phyloP scores from a whole-genome alignment of 2,797 vertebrate species.

The Bradypodion pumilum region DNA sequence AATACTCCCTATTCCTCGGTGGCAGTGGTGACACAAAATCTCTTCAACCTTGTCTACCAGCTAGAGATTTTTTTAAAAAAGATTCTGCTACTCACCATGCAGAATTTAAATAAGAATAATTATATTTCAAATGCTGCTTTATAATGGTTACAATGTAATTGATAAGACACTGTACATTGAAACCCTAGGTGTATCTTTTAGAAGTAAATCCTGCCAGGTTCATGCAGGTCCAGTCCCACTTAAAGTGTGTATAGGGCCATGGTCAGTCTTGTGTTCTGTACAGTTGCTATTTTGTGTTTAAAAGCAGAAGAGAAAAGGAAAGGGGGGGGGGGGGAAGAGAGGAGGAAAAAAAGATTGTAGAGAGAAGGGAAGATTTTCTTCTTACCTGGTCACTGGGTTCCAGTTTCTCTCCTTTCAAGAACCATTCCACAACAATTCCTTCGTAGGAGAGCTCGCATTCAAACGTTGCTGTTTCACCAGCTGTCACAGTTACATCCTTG shows the following conservation, averaged over 20 bases:
- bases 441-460: slow-evolving; percentile 96
- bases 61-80: slow-evolving; percentile 22
- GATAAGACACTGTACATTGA: neutral
- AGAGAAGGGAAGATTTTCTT: slow-evolving; percentile 39
- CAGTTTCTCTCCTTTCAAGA: slow-evolving; percentile 89
- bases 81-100: neutral
- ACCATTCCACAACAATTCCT: slow-evolving; percentile 93
- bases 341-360: too few relatives aligned
- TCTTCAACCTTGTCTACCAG: neutral
- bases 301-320: neutral
- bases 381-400: slow-evolving; percentile 92
- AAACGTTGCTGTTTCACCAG: slow-evolving; percentile 97
- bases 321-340: neutral
- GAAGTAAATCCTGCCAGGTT: neutral
- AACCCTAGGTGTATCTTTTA: neutral
- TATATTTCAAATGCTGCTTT: slow-evolving; percentile 34
- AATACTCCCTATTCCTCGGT: slow-evolving; percentile 23
- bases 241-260: neutral
- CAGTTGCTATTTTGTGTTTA: neutral
- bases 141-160: neutral
- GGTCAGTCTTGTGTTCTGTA: neutral
- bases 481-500: slow-evolving; percentile 92
- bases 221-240: neutral
- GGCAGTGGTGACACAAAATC: slow-evolving; percentile 10
- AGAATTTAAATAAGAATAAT: neutral